A percentile compares a stretch with the other conserved stretches of the same genome.
Evolutionary conservation across 2,888 invertebrate species (phyloP).

Genomic region (Polylopha cassiicola): DNA sequence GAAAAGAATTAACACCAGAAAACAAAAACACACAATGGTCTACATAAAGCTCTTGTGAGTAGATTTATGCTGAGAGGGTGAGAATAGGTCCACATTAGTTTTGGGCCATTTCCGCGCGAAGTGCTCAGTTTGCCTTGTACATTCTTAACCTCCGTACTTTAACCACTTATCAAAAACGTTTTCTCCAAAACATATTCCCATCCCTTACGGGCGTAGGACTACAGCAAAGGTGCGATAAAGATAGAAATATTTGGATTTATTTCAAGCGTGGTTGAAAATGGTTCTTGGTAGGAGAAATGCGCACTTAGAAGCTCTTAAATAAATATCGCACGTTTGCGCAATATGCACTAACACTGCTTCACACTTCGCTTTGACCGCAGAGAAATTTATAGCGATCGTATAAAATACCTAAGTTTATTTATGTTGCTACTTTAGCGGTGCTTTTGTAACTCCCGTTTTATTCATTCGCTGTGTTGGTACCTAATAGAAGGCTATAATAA

Average conservation of each 20-base stretch:
- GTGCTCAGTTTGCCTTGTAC: slow-evolving; percentile 59
- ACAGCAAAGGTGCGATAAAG: background rate
- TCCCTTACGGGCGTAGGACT: background rate
- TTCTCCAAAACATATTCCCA: background rate
- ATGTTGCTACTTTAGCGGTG: slow-evolving; percentile 28
- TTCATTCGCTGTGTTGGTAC: slow-evolving; percentile 1
- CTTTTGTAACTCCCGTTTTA: slow-evolving; percentile 6
- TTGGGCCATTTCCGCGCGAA: slow-evolving; percentile 63
- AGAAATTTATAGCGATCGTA: slow-evolving; percentile 57
- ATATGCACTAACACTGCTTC: slow-evolving; percentile 68
- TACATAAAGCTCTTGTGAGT: slow-evolving; percentile 8
- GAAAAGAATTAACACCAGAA: background rate
- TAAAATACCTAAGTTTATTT: slow-evolving; percentile 60
- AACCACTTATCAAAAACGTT: slow-evolving; percentile 7
- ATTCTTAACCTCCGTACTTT: slow-evolving; percentile 28
- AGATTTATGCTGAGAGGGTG: slow-evolving; percentile 17
- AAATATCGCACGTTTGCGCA: slow-evolving; percentile 70
- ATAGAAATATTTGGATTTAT: background rate
- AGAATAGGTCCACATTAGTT: slow-evolving; percentile 51
- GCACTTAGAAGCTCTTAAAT: slow-evolving; percentile 62
- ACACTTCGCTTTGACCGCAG: slow-evolving; percentile 57
- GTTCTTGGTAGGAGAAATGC: slow-evolving; percentile 12
- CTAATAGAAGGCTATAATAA: no score
- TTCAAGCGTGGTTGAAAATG: background rate
- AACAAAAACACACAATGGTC: slow-evolving; percentile 20